These are phyloP conservation scores for Melinaea marsaeus DNA, from an alignment of 2,888 invertebrate species.

Conservation along the genomic window DNA sequence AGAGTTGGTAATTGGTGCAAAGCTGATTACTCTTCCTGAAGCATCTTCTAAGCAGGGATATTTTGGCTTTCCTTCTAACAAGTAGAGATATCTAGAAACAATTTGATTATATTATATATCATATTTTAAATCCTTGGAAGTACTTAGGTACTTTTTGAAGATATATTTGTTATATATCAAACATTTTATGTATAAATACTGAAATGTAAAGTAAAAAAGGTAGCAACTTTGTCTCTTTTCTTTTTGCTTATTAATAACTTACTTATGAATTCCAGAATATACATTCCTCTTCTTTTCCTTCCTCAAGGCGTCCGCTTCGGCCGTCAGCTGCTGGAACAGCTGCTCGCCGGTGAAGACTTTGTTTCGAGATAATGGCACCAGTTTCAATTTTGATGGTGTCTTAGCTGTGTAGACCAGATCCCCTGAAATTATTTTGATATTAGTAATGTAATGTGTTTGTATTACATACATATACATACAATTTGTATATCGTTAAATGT, in stretches of 20 bases:
- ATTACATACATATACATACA: too few species aligned
- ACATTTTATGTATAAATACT: too few species aligned
- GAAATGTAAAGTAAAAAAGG: too few species aligned
- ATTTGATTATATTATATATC: too few species aligned
- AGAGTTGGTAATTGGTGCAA: constrained; percentile 92
- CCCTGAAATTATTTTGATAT: constrained; percentile 47
- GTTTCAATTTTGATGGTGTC: constrained; percentile 79
- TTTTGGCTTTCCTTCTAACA: constrained; percentile 84
- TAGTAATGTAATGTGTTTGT: too few species aligned
- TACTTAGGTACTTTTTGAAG: too few species aligned
- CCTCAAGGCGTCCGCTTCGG: constrained; percentile 87
- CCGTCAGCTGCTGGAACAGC: constrained; percentile 82
- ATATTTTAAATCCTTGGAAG: too few species aligned
- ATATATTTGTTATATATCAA: too few species aligned
- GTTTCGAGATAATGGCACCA: constrained; percentile 81
- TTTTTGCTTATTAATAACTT: constrained; percentile 25
- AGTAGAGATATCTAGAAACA: constrained; percentile 80
- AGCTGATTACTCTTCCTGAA: constrained; percentile 83
- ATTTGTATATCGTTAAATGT: too few species aligned
- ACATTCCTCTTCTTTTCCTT: constrained; percentile 91
- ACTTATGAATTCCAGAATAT: constrained; percentile 89
- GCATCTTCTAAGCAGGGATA: constrained; percentile 86
- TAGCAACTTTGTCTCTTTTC: too few species aligned
- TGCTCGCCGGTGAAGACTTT: constrained; percentile 81
- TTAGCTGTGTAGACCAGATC: constrained; percentile 83